phyloP scores from a whole-genome alignment of 2,888 invertebrate genomes.

The Suillia variegata region DNA sequence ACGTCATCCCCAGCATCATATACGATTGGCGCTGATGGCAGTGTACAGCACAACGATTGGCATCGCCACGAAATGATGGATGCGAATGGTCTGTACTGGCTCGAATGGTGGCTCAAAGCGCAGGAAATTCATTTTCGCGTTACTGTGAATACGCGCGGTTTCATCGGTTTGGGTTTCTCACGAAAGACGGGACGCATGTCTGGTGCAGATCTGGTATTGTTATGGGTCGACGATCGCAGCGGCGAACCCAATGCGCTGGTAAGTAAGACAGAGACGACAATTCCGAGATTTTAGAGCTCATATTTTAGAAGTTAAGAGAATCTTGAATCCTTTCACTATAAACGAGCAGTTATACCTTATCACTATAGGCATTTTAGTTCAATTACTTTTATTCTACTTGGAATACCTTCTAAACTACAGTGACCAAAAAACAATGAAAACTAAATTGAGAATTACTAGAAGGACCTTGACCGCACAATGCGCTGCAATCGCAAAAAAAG shows the following conservation, averaged over 20 bases:
- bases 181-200: conserved; percentile 75
- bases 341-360: too few relatives aligned
- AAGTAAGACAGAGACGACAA: too few relatives aligned
- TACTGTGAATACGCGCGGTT: conserved; percentile 81
- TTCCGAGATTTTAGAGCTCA: too few relatives aligned
- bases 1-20: too few relatives aligned
- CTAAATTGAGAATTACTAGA: too few relatives aligned
- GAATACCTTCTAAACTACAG: too few relatives aligned
- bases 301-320: too few relatives aligned
- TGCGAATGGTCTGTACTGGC: conserved; percentile 56
- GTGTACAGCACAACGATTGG: conserved; percentile 54
- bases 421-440: too few relatives aligned
- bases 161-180: conserved; percentile 86
- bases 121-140: conserved; percentile 80
- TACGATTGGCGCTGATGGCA: too few relatives aligned
- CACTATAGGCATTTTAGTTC: not conserved
- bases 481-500: too few relatives aligned
- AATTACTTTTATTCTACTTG: not conserved
- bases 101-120: conserved; percentile 75
- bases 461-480: too few relatives aligned
- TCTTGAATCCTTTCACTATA: too few relatives aligned
- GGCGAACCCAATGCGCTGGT: conserved; percentile 75
- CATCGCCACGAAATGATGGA: conserved; percentile 59
- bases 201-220: conserved; percentile 83
- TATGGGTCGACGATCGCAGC: conserved; percentile 79